Evolutionary conservation across 2,797 vertebrate genomes (phyloP), one percentile per base, ranked within the genome.

Genomic region (Channallabes apus): DNA sequence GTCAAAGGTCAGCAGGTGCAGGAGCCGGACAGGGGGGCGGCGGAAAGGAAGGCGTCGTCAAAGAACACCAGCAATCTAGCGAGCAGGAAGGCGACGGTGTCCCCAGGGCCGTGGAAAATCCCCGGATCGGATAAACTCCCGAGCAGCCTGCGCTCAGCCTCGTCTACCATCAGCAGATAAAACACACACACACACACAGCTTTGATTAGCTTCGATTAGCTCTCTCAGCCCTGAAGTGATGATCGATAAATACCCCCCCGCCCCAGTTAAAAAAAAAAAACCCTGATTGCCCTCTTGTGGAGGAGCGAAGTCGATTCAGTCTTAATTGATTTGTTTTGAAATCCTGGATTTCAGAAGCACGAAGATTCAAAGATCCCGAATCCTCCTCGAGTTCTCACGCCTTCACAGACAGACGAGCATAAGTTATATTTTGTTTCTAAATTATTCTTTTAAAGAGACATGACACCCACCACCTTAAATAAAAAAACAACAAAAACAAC

Each of bases 91-190:
- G 95, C 95, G 89, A 96, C 96, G 0, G 96, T 99, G 88, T 98
- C 97, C 77, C 98, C 98, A 0, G 98, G 98, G 88, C 98, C 97
- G 0, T 99, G 98, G 98, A 99, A 97, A 94, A 97, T 99, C 92
- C 98, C 98, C 0, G 98, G 97, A 86, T 97, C 96, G 0, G 97
- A 99, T 93, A 97, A 97, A 95, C 95, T 99, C 92, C 96, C 97
- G 59, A 95, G 96, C 87, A 93, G 94, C 59, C 95, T 98, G 90
- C 96, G 96, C 89, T 95, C 97, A 24, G 96, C 96, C 90, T 94
- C 97, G 81, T 97, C 97, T 92, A 96, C 97, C 82, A 96, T 97
- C 91, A 96, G 97, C 96, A 96, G 97, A 96, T 99, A 97, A 97
- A 94, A 92, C 80, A 79, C 76, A 61, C 80, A 71, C 67, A 46